Evolutionary conservation across 2,888 invertebrate genomes (phyloP).

Genomic region (Biston stratarius): DNA sequence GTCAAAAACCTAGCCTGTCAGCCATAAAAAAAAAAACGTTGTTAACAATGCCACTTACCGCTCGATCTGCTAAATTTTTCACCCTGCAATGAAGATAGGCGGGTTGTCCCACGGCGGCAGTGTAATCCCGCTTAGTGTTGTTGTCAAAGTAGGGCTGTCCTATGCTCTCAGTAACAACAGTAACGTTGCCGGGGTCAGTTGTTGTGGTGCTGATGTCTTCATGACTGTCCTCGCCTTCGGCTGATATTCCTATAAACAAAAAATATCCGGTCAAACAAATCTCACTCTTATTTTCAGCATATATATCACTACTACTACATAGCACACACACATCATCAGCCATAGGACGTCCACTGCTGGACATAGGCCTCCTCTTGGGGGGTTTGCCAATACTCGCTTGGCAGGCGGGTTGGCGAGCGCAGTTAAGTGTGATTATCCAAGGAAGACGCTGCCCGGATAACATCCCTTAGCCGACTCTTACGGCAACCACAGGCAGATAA

Average conservation of each 20-base stretch:
- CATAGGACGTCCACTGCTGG: no score
- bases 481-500: no score
- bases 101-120: conserved; percentile 94
- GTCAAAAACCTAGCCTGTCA: no score
- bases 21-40: no score
- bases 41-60: conserved; percentile 87
- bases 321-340: no score
- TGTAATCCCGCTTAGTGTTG: conserved; percentile 92
- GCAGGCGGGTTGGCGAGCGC: no score
- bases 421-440: no score
- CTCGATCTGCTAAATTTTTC: conserved; percentile 94
- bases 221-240: conserved; percentile 61
- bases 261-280: neutral
- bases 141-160: conserved; percentile 95
- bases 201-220: conserved; percentile 55
- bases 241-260: conserved; percentile 65
- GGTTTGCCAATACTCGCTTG: no score
- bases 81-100: conserved; percentile 94
- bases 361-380: no score
- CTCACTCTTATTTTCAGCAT: neutral
- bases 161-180: conserved; percentile 87
- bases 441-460: no score
- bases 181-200: conserved; percentile 57
- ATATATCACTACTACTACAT: no score
- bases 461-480: no score